phyloP scores from a whole-genome alignment of 2,113 vertebrate genomes.

The Hylia prasina region DNA sequence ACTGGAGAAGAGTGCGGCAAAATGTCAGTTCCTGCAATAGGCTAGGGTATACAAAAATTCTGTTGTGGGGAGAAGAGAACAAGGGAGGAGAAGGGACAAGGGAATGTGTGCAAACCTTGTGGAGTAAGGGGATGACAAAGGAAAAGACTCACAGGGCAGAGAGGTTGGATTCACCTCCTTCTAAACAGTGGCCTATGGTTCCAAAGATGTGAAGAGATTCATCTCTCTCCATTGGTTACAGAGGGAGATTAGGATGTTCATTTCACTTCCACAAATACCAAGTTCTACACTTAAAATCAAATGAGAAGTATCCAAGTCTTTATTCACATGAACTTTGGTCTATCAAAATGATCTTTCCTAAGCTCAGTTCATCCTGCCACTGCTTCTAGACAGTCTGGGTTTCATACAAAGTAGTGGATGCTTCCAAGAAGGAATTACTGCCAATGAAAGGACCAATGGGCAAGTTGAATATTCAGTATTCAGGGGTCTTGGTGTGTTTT shows the following conservation, averaged over 20 bases:
- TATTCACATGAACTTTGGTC: not conserved
- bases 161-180: not conserved
- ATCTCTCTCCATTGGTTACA: not conserved
- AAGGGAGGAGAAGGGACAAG: not conserved
- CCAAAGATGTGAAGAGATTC: fast-evolving
- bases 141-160: not conserved
- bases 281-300: not conserved
- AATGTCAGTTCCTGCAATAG: not conserved
- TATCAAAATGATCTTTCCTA: not conserved
- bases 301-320: not conserved
- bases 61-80: fast-evolving
- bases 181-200: not conserved
- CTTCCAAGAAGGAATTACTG: not conserved
- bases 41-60: not conserved
- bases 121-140: not conserved
- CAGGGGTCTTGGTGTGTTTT: not conserved
- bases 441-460: fast-evolving
- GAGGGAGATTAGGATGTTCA: not conserved
- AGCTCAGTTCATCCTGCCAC: not conserved
- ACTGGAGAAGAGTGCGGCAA: not conserved
- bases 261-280: not conserved
- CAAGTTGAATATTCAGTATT: fast-evolving
- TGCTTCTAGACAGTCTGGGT: not conserved
- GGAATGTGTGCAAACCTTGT: fast-evolving
- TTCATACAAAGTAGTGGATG: fast-evolving